phyloP scores from a whole-genome alignment of 2,797 vertebrate genomes.

The Melanotaenia parkinsoni region DNA sequence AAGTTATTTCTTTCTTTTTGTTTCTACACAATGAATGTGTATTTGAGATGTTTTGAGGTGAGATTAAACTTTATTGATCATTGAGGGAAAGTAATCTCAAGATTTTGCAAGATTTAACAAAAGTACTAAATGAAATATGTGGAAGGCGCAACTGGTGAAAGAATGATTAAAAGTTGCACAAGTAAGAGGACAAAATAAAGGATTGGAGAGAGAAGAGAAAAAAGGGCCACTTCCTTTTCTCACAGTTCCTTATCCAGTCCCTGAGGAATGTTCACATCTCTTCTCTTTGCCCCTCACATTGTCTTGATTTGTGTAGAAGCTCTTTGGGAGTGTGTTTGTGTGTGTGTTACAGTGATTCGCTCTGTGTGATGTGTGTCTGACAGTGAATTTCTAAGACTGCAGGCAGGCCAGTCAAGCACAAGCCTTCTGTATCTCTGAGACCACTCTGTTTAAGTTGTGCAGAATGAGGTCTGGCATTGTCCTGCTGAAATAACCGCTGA shows the following conservation, averaged over 20 bases:
- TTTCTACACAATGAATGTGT: constrained; percentile 14
- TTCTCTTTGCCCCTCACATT: constrained; percentile 54
- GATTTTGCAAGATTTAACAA: constrained; percentile 36
- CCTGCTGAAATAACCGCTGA: neutral
- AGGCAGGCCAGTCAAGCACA: neutral
- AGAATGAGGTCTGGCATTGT: neutral
- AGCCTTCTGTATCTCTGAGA: neutral
- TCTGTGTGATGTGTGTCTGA: constrained; percentile 15
- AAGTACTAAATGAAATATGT: constrained; percentile 3
- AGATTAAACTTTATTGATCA: constrained; percentile 47
- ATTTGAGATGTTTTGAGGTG: constrained; percentile 2
- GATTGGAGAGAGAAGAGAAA: neutral
- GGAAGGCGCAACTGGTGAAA: neutral
- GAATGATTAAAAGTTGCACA: constrained; percentile 12
- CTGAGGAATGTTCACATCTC: constrained; percentile 78
- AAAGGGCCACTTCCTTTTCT: constrained; percentile 67
- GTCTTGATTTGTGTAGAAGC: constrained; percentile 65
- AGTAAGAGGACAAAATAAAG: neutral
- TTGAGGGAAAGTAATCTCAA: constrained; percentile 25
- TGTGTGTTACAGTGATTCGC: constrained; percentile 7
- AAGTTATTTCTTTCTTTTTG: constrained; percentile 9
- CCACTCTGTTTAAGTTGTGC: neutral
- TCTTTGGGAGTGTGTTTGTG: constrained; percentile 26
- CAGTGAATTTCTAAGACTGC: constrained; percentile 6
- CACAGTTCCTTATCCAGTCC: constrained; percentile 74